Conservation (phyloP, 1,140 invertebrate species). For the Sipha flava region DNA sequence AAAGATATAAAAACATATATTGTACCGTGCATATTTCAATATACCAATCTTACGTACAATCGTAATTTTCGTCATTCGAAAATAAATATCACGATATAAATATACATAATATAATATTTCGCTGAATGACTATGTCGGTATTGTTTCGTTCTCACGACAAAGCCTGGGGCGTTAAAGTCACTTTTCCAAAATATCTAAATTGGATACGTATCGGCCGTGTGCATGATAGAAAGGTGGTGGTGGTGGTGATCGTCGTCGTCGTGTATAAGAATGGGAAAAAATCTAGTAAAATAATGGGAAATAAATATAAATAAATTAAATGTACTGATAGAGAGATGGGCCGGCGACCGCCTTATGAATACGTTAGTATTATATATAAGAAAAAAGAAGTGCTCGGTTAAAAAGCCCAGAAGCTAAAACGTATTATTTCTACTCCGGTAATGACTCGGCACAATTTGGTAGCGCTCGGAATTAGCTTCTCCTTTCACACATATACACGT, state of each 20-base stretch:
- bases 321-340: not conserved
- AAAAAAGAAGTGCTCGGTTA: constrained; percentile 13
- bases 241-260: no score
- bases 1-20: not conserved
- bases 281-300: constrained; percentile 2
- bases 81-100: not conserved
- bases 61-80: not conserved
- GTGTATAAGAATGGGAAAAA: not conserved
- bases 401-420: constrained; percentile 32
- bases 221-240: not conserved
- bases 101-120: not conserved
- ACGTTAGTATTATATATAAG: constrained; percentile 13
- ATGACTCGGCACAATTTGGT: constrained; percentile 29
- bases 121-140: not conserved
- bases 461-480: constrained; percentile 30
- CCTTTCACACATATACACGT: not conserved
- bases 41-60: not conserved
- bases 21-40: not conserved
- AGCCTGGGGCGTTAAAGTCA: constrained; percentile 28
- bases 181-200: constrained; percentile 24
- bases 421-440: constrained; percentile 31
- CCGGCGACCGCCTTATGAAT: not conserved
- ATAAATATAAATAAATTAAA: constrained; percentile 12
- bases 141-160: constrained; percentile 15
- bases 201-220: not conserved